Evolutionary conservation across 2,113 vertebrate genomes (phyloP), one percentile per base, ranked within the genome.

Genomic region (Ovibos moschatus): DNA sequence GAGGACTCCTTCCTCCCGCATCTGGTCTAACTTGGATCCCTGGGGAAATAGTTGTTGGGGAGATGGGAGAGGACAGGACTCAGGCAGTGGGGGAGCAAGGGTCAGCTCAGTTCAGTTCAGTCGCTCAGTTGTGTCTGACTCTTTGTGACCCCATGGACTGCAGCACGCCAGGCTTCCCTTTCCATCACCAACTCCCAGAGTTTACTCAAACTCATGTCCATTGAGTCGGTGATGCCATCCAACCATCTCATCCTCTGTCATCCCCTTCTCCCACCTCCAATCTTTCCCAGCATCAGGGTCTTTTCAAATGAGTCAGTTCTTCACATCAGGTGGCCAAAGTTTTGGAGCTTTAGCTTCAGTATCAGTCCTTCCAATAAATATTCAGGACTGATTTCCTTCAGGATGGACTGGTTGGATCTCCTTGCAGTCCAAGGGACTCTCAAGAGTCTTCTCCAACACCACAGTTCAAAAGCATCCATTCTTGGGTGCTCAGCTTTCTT

Each of bases 401-500:
- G 33, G 0, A 67, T 67, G 33, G 64, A 67, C 64, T 36, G 33
- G 33, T 19, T 67, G 33, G 62, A 67, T 36, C 33, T 67, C 64
- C 64, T 67, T 67, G 16, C 62, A 64, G 62, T 64, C 30, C 62
- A 64, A 17, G 30, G 30, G 62, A 64, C 30, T 17, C 62, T 64
- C 15, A 64, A 64, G 15, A 64, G 30, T 64, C 62, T 64, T 33
- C 62, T 64, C 62, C 30, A 64, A n/a, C 15, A n/a, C 15, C 62
- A 64, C 62, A 64, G 30, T 17, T 64, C 62, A 64, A 64, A 64
- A 64, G 16, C 64, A 67, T 36, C 17, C 21, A 4, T 36, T 67
- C 33, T 67, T 67, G 0, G 4, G 33, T 0, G 0, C 33, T 67
- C 33, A 67, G 64, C 4, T 21, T 67, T 67, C 14, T 62, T 55